Evolutionary conservation across 1,140 invertebrate genomes (phyloP).

Genomic region (Ceratina japonica): DNA sequence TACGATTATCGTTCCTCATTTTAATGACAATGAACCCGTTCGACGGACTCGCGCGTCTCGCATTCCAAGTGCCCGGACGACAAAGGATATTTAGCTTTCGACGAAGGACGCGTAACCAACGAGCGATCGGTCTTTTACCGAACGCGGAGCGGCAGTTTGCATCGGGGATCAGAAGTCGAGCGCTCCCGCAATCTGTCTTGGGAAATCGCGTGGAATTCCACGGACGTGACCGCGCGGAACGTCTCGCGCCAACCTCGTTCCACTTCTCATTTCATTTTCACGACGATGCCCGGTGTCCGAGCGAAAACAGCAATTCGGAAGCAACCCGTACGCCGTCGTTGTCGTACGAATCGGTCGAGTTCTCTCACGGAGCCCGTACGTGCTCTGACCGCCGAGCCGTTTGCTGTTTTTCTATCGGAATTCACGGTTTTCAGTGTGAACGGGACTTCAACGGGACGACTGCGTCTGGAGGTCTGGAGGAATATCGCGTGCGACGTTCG

Average conservation of each 20-base stretch:
- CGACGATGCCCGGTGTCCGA: slow-evolving; percentile 35
- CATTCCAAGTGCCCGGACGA: slow-evolving; percentile 21
- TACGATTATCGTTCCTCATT: slow-evolving; percentile 37
- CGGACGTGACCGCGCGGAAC: slow-evolving; percentile 44
- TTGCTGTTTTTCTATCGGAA: slow-evolving; percentile 3
- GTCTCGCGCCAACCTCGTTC: slow-evolving; percentile 28
- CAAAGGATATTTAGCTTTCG: not conserved
- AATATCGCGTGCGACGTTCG: slow-evolving; percentile 43
- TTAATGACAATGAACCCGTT: slow-evolving; percentile 13
- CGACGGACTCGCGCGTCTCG: not conserved
- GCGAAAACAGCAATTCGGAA: slow-evolving; percentile 61
- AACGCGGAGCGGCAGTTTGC: slow-evolving; percentile 2
- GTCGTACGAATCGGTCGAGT: slow-evolving; percentile 64
- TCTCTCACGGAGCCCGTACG: slow-evolving; percentile 63
- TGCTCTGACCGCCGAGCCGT: slow-evolving; percentile 24
- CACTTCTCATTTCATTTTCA: slow-evolving; percentile 37
- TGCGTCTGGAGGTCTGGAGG: slow-evolving; percentile 20
- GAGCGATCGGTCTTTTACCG: slow-evolving; percentile 12
- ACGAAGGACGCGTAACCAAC: not conserved
- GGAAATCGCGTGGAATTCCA: slow-evolving; percentile 40
- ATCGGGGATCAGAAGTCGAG: slow-evolving; percentile 16
- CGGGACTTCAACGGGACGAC: not conserved
- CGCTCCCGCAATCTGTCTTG: slow-evolving; percentile 8
- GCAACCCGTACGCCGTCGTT: slow-evolving; percentile 54
- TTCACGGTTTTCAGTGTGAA: slow-evolving; percentile 53